Evolutionary conservation across 2,113 vertebrate species (phyloP).

Genomic region (Cheirogaleus medius): DNA sequence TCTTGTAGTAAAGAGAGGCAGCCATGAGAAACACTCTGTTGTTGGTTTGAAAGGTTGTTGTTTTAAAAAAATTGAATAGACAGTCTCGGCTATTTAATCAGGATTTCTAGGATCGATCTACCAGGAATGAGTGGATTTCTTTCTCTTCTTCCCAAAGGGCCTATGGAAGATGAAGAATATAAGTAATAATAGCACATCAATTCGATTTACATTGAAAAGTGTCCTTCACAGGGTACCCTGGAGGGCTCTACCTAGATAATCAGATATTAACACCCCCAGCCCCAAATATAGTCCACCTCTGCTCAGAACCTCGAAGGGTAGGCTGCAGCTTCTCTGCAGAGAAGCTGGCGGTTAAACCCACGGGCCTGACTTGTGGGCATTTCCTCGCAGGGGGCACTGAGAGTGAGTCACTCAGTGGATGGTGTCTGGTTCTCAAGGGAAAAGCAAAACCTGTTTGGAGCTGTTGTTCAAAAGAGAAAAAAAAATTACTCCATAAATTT

Average conservation of each 20-base stretch:
- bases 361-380: neutral
- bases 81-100: slow-evolving; percentile 35
- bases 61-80: slow-evolving; percentile 64
- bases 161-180: slow-evolving; percentile 73
- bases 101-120: slow-evolving; percentile 54
- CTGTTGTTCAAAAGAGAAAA: neutral
- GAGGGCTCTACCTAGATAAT: slow-evolving; percentile 68
- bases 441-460: neutral
- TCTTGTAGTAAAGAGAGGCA: slow-evolving; percentile 60
- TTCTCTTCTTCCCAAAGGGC: slow-evolving; percentile 74
- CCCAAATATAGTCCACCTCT: neutral
- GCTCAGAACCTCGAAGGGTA: slow-evolving; percentile 40
- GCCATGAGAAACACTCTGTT: slow-evolving; percentile 46
- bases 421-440: neutral
- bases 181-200: slow-evolving; percentile 76
- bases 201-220: slow-evolving; percentile 81
- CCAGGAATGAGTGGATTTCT: slow-evolving; percentile 68
- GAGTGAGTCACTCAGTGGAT: neutral
- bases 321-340: slow-evolving; percentile 26
- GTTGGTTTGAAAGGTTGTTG: slow-evolving; percentile 58
- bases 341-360: neutral
- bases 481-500: neutral
- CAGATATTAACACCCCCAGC: slow-evolving; percentile 56
- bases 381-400: neutral
- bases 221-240: slow-evolving; percentile 53